Evolutionary conservation across 1,140 invertebrate genomes (phyloP).

Genomic region (Colletes gigas): DNA sequence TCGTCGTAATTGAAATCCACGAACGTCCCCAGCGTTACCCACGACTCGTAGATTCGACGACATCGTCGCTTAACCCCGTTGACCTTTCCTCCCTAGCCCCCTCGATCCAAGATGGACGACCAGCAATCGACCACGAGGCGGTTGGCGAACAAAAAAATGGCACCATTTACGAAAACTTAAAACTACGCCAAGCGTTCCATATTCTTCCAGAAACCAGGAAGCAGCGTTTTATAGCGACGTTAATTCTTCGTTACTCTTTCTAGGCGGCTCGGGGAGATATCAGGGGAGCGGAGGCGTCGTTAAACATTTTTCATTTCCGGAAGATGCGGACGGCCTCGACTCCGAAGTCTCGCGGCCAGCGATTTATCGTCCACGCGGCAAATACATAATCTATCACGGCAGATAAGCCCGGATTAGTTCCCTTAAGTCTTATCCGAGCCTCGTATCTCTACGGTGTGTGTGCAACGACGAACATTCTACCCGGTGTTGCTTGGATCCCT

Average conservation of each 20-base stretch:
- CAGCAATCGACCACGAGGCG: too few species aligned
- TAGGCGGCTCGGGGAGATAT: background rate
- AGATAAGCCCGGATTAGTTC: conserved; percentile 58
- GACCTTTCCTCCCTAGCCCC: too few species aligned
- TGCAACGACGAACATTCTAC: conserved; percentile 48
- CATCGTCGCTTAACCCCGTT: too few species aligned
- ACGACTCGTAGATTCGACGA: too few species aligned
- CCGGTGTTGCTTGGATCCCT: background rate
- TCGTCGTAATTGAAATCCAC: too few species aligned
- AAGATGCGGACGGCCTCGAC: conserved; percentile 10
- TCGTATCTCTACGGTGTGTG: conserved; percentile 43
- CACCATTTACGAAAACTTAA: too few species aligned
- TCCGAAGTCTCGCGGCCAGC: conserved; percentile 37
- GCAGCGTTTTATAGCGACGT: background rate
- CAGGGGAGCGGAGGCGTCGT: conserved; percentile 21
- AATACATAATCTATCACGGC: conserved; percentile 64
- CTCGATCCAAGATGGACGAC: too few species aligned
- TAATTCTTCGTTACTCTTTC: background rate
- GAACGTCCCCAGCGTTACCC: too few species aligned
- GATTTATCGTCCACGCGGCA: conserved; percentile 59
- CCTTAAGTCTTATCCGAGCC: conserved; percentile 54
- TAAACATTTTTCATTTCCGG: conserved; percentile 51
- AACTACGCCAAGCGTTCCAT: too few species aligned
- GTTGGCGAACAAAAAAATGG: too few species aligned
- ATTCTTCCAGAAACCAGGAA: too few species aligned